These are phyloP conservation scores for Phortica magna DNA, from an alignment of 2,888 invertebrate genomes.

Conservation along the genomic window DNA sequence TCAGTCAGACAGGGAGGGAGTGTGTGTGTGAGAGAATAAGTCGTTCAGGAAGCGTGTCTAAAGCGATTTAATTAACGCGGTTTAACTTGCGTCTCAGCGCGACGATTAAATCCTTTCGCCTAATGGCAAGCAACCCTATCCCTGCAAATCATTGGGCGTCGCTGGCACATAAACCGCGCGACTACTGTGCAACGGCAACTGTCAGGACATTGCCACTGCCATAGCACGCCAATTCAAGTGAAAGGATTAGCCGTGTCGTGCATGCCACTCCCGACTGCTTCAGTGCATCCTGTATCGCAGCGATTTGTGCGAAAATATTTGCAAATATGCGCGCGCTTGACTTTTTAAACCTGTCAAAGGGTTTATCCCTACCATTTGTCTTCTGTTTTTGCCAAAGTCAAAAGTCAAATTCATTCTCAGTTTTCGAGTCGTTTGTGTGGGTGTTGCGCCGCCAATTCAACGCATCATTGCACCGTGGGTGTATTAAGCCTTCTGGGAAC, in stretches of 20 bases:
- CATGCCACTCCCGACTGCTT: constrained; percentile 33
- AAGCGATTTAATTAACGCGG: constrained; percentile 73
- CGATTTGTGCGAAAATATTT: constrained; percentile 61
- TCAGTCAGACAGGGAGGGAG: neutral
- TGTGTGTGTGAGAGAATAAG: neutral
- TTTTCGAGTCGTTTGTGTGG: neutral
- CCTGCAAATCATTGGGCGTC: constrained; percentile 49
- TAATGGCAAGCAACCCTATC: neutral
- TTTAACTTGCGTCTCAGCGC: constrained; percentile 51
- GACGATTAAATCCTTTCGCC: constrained; percentile 58
- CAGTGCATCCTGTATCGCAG: neutral
- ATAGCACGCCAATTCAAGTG: constrained; percentile 49
- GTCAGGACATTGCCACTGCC: neutral
- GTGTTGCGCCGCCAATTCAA: neutral
- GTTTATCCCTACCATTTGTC: constrained; percentile 19
- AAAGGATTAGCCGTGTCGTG: constrained; percentile 59
- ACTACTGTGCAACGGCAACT: constrained; percentile 57
- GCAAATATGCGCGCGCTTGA: constrained; percentile 62
- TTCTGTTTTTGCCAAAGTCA: constrained; percentile 27
- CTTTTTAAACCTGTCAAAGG: constrained; percentile 51
- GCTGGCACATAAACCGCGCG: constrained; percentile 53
- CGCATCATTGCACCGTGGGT: neutral
- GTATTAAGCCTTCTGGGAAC: neutral
- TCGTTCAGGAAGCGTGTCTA: constrained; percentile 60
- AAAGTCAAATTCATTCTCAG: constrained; percentile 24